These are phyloP conservation scores for Embiotoca jacksoni DNA, from an alignment of 2,113 vertebrate species.

Conservation along the genomic window DNA sequence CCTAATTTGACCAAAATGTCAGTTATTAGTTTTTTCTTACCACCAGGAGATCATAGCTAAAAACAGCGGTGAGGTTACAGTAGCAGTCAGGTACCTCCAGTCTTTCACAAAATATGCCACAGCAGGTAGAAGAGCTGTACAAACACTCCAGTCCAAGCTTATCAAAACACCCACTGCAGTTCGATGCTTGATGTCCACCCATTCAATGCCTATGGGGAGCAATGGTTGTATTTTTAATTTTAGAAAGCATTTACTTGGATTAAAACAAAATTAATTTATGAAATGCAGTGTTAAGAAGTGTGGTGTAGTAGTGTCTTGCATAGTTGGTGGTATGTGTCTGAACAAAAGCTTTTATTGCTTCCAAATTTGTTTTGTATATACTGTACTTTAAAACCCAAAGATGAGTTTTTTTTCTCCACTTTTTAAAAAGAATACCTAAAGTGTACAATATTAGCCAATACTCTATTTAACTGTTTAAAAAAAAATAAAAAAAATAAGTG, in stretches of 20 bases:
- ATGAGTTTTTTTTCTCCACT: no score
- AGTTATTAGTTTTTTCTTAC: slow-evolving; percentile 49
- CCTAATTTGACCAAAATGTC: no score
- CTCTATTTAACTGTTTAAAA: no score
- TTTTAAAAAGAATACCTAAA: no score
- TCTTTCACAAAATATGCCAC: slow-evolving; percentile 76
- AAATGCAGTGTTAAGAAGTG: no score
- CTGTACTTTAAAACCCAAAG: no score
- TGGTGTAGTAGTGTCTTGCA: no score
- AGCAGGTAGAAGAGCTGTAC: slow-evolving; percentile 48
- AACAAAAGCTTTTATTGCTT: no score
- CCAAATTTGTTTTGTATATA: no score
- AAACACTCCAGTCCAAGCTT: slow-evolving; percentile 74
- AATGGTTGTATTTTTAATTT: neutral
- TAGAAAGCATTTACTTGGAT: neutral
- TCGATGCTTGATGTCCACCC: slow-evolving; percentile 78
- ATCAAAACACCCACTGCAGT: slow-evolving; percentile 58
- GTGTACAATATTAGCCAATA: no score
- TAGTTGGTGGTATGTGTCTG: no score
- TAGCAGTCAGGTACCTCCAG: slow-evolving; percentile 71
- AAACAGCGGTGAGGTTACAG: slow-evolving; percentile 57
- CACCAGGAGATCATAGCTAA: slow-evolving; percentile 72
- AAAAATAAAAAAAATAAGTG: no score
- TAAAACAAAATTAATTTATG: neutral
- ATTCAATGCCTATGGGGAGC: slow-evolving; percentile 70